Evolutionary conservation across 2,113 vertebrate genomes (phyloP).

Genomic region (Puffinus mauretanicus): DNA sequence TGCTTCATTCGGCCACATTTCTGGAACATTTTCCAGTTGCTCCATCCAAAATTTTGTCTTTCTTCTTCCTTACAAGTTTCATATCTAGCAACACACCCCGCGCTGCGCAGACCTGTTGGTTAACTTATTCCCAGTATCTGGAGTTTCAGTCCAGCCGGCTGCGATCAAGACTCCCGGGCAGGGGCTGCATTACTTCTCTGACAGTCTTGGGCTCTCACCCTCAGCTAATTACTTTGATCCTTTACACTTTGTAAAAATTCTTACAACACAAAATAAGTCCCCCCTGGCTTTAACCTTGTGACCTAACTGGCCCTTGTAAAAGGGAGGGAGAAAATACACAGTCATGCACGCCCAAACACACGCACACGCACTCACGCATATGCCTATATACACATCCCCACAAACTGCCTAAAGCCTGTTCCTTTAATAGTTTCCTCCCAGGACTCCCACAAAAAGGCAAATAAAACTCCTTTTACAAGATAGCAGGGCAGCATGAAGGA

Average conservation of each 20-base stretch:
- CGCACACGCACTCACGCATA: neutral
- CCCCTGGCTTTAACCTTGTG: slow-evolving; percentile 81
- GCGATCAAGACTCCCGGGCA: neutral
- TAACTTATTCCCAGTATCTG: neutral
- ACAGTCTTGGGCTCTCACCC: slow-evolving; percentile 72
- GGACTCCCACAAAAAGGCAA: slow-evolving; percentile 72
- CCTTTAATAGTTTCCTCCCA: slow-evolving; percentile 76
- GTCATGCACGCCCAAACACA: neutral
- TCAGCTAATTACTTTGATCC: slow-evolving; percentile 84
- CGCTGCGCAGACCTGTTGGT: neutral
- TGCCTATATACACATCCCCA: neutral
- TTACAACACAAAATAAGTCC: slow-evolving; percentile 78
- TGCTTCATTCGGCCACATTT: neutral
- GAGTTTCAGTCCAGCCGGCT: neutral
- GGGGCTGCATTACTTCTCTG: slow-evolving; percentile 65
- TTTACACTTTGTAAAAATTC: slow-evolving; percentile 85
- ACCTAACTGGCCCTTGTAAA: slow-evolving; percentile 76
- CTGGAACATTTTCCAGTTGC: neutral
- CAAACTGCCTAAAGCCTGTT: slow-evolving; percentile 54
- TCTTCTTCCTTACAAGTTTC: neutral
- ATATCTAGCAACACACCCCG: neutral
- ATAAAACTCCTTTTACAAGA: slow-evolving; percentile 81
- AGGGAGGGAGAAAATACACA: slow-evolving; percentile 12
- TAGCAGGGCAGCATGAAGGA: slow-evolving; percentile 58
- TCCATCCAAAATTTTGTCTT: slow-evolving; percentile 27